These are phyloP conservation scores for Odontothrips loti DNA, from an alignment of 2,888 invertebrate species.

Conservation along the genomic window DNA sequence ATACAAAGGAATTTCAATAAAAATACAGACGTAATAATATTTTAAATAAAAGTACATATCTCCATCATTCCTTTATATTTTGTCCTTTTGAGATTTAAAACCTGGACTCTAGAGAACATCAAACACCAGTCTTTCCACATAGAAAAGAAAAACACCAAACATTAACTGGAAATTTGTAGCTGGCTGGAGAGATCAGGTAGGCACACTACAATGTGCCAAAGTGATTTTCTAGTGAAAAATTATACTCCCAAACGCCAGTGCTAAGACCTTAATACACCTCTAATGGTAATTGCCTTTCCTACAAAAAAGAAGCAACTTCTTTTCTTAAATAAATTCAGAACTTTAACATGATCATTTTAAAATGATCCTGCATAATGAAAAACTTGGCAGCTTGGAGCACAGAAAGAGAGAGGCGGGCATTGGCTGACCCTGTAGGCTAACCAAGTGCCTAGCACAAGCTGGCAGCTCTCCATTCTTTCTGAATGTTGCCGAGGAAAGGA, in stretches of 20 bases:
- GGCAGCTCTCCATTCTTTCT: background rate
- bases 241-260: conserved; percentile 30
- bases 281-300: no score
- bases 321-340: background rate
- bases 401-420: background rate
- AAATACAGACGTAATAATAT: conserved; percentile 31
- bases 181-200: conserved; percentile 6
- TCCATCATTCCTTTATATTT: conserved; percentile 45
- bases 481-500: background rate
- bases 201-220: conserved; percentile 2
- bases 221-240: conserved; percentile 29
- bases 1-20: conserved; percentile 31
- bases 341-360: background rate
- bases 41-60: conserved; percentile 42
- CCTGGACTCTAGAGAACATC: conserved; percentile 41
- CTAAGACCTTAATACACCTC: background rate
- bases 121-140: conserved; percentile 71
- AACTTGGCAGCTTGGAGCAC: background rate
- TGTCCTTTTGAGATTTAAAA: conserved; percentile 47
- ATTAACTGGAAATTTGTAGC: conserved; percentile 28
- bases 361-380: background rate
- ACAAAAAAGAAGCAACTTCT: background rate
- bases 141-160: conserved; percentile 57
- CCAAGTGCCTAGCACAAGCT: background rate
- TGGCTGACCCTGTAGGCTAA: background rate